Conservation (phyloP, 1,140 invertebrate species). For the Drosophila kurseongensis region DNA sequence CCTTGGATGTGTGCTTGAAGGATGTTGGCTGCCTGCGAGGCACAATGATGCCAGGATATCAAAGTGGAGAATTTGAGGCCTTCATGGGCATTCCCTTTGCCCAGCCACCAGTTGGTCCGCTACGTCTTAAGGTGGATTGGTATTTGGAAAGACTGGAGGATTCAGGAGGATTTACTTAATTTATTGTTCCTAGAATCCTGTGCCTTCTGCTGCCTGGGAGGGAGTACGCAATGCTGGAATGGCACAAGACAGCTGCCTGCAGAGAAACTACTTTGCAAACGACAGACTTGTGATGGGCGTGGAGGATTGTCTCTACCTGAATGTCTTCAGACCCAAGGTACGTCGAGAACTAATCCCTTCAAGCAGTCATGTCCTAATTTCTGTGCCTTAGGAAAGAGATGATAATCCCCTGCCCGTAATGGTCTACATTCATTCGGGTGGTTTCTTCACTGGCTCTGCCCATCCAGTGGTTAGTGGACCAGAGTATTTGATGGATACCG, state of each 20-base stretch:
- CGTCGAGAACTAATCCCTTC: neutral
- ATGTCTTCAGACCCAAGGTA: conserved; percentile 86
- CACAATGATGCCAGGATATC: conserved; percentile 48
- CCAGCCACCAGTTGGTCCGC: conserved; percentile 62
- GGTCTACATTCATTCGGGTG: conserved; percentile 88
- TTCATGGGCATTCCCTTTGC: conserved; percentile 80
- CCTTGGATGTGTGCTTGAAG: conserved; percentile 63
- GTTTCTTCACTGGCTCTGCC: conserved; percentile 84
- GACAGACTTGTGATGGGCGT: conserved; percentile 47
- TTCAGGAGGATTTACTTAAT: neutral
- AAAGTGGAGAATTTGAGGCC: conserved; percentile 52
- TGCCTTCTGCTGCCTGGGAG: conserved; percentile 47
- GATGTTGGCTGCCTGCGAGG: conserved; percentile 66
- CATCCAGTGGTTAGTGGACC: conserved; percentile 71
- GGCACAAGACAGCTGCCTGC: conserved; percentile 53
- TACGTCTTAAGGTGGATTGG: conserved; percentile 59
- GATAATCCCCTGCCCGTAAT: conserved; percentile 85
- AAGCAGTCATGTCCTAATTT: no score
- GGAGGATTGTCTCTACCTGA: conserved; percentile 88
- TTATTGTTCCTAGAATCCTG: conserved; percentile 56
- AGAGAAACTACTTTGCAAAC: conserved; percentile 51
- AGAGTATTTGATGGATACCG: conserved; percentile 84
- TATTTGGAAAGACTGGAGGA: no score
- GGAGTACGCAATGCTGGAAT: conserved; percentile 47
- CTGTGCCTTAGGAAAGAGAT: neutral